Percentiles rank a stretch among this genome's conserved stretches.
phyloP scores from a whole-genome alignment of 2,797 vertebrate genomes.

The Oophaga sylvatica region DNA sequence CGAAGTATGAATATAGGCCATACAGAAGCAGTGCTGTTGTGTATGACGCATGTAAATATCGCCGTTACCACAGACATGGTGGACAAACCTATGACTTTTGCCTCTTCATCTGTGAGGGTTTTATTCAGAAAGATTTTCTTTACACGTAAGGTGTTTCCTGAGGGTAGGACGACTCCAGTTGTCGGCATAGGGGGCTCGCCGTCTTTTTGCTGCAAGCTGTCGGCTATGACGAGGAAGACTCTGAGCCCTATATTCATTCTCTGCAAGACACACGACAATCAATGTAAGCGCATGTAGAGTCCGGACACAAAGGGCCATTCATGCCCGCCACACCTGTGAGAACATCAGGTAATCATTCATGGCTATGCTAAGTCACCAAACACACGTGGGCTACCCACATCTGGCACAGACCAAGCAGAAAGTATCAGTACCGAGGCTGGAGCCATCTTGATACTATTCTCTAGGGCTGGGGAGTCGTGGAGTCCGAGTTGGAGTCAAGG shows the following conservation, averaged over 20 bases:
- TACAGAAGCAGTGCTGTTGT: not conserved
- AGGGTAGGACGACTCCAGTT: slow-evolving; percentile 94
- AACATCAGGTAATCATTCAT: not conserved
- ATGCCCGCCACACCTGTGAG: not conserved
- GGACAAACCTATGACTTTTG: slow-evolving; percentile 92
- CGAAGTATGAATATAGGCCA: not conserved
- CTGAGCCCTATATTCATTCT: slow-evolving; percentile 98
- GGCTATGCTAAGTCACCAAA: not conserved
- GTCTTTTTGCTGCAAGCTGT: slow-evolving; percentile 98
- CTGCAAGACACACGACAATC: slow-evolving; percentile 70
- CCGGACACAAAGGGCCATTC: not conserved
- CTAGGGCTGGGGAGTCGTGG: too few relatives aligned
- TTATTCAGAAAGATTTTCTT: slow-evolving; percentile 99
- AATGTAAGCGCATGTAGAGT: not conserved
- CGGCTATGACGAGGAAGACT: slow-evolving; percentile 96
- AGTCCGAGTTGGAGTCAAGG: too few relatives aligned
- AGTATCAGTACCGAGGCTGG: too few relatives aligned
- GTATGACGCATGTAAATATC: not conserved
- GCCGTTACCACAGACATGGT: slow-evolving; percentile 21
- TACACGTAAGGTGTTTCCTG: slow-evolving; percentile 98
- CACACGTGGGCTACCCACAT: too few relatives aligned
- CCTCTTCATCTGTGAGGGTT: slow-evolving; percentile 97
- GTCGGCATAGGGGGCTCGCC: slow-evolving; percentile 98
- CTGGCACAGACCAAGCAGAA: not conserved
- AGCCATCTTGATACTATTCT: not conserved